Evolutionary conservation across 1,140 invertebrate genomes (phyloP).

Genomic region (Neodiprion fabricii): DNA sequence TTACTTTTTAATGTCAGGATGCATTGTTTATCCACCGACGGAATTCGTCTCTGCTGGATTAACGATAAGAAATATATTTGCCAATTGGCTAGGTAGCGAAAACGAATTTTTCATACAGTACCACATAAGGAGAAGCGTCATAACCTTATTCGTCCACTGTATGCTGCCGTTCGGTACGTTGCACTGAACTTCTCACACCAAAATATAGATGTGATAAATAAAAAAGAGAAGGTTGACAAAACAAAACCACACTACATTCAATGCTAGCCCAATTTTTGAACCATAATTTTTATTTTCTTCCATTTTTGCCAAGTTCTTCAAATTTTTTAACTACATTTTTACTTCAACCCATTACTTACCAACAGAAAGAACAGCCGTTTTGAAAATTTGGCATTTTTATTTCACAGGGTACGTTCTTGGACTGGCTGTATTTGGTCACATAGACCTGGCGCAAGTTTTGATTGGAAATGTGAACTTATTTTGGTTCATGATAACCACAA

Average conservation of each 20-base stretch:
- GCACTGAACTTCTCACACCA: background rate
- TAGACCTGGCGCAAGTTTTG: conserved; percentile 55
- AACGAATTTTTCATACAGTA: conserved; percentile 74
- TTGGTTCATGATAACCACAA: conserved; percentile 50
- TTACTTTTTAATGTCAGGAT: conserved; percentile 72
- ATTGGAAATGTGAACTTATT: conserved; percentile 50
- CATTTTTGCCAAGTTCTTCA: conserved; percentile 13
- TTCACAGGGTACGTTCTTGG: conserved; percentile 68
- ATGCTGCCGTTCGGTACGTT: conserved; percentile 68
- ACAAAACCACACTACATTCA: conserved; percentile 4
- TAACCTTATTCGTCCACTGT: conserved; percentile 73
- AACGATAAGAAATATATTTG: conserved; percentile 73
- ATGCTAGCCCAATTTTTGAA: background rate
- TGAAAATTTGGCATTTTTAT: conserved; percentile 4
- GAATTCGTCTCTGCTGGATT: conserved; percentile 79
- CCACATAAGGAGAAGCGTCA: conserved; percentile 72
- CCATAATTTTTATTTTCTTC: background rate
- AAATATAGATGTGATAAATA: no score
- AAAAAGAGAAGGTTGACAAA: no score
- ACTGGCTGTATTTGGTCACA: conserved; percentile 60
- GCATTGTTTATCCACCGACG: conserved; percentile 76
- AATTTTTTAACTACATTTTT: background rate
- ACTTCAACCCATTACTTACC: conserved; percentile 22
- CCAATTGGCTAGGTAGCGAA: conserved; percentile 71
- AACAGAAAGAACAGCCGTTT: no score